Base-by-base conservation (phyloP, 64 coral and sea anemone species). In the Pachyseris speciosa region DNA sequence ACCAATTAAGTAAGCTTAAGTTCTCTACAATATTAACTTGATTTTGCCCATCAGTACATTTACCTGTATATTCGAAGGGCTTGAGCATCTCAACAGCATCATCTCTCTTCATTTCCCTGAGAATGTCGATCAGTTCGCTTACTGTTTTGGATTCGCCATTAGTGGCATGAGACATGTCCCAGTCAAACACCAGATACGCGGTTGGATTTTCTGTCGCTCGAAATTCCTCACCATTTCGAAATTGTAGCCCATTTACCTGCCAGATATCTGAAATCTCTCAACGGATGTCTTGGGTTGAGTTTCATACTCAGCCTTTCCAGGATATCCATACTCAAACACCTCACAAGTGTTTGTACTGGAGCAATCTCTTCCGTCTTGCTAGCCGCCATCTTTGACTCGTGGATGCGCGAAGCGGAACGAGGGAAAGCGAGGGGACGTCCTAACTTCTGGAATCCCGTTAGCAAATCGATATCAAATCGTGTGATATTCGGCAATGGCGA, bases 261-360 rank as follows among this genome's bases (percentile, higher is more conserved):
- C 20, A 99, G 78, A 32, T 91, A 92, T 72, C 89, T 92, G 25
- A 92, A 95, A 36, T 99, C 97, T 28, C 95, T 99, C 33, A 93
- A 15, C 0, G 90, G 86, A 87, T 95, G 92, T 61, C 81, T 67
- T 40, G 94, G 94, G 83, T 99, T 99, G 1, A 99, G 37, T 34
- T 95, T 95, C 93, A 95, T 95, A 1, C 70, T 63, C 1, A 99
- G 80, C 38, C 85, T 13, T 67, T 98, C 96, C 0, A 98, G 92
- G 40, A 94, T 26, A 61, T 80, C 53, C 77, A 80, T 80, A 2
- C 33, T 80, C 33, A 80, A 80, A 80, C 48, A 2, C 10, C 31
- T 57, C 53, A 80, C 1, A 27, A 39, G 77, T 2, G 77, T 80
- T 39, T 17, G 34, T 26, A 60, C 77, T 22, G 29, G 32, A 9